Percentiles rank a stretch among this genome's conserved stretches.
phyloP scores from a whole-genome alignment of 1,140 invertebrate species.

The Bombus turneri region DNA sequence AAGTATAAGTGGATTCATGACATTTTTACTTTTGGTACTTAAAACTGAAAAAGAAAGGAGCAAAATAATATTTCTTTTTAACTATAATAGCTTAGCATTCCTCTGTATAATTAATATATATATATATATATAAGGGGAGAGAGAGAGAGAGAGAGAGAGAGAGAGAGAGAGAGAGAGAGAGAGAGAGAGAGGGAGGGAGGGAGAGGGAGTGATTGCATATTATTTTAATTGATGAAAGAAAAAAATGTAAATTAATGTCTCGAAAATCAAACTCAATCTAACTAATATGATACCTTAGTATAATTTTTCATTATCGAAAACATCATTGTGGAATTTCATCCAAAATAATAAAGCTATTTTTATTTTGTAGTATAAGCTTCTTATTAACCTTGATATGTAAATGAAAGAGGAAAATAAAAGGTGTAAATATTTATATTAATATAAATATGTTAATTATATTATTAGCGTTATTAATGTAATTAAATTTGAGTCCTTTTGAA shows the following conservation, averaged over 20 bases:
- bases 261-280: constrained; percentile 1
- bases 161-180: too few relatives aligned
- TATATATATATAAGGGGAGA: constrained; percentile 24
- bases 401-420: not conserved
- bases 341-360: constrained; percentile 35
- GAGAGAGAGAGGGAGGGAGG: too few relatives aligned
- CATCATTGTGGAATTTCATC: constrained; percentile 5
- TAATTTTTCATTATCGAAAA: constrained; percentile 25
- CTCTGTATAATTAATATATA: not conserved
- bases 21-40: constrained; percentile 48
- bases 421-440: not conserved
- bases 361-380: constrained; percentile 32
- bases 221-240: not conserved
- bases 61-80: constrained; percentile 10
- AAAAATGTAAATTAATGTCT: not conserved
- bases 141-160: too few relatives aligned
- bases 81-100: constrained; percentile 33
- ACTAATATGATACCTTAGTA: constrained; percentile 34
- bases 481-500: not conserved
- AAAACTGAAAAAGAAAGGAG: constrained; percentile 1
- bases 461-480: not conserved
- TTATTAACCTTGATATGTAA: constrained; percentile 29
- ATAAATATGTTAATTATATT: not conserved
- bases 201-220: not conserved
- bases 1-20: constrained; percentile 15